Base-by-base conservation (phyloP, 2,888 invertebrate genomes). In the Lapara coniferarum region DNA sequence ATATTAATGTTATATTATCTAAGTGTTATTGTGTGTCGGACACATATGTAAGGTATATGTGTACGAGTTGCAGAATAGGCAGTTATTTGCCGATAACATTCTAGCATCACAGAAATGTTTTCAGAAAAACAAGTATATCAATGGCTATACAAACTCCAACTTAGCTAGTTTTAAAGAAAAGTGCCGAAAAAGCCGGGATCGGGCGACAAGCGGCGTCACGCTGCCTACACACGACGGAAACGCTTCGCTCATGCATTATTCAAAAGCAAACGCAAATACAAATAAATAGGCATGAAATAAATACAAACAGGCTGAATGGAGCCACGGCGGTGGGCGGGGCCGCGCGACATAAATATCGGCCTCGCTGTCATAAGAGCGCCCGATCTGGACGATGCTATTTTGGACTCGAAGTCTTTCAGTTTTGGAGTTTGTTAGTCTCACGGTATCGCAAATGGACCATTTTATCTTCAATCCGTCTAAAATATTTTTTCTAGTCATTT, bases 161-260 rank as follows among this genome's bases (percentile, higher is more conserved):
- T 63, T 49, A 63, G 49, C 63, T 49, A 63, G 53, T 58, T 68
- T 69, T 53, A 57, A 58, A 55, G 75, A 82, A 82, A 86, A 85
- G 75, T 82, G 82, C 78, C 77, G 75, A 83, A 79, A 79, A 68
- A 77, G 82, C 72, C 73, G 83, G 82, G 82, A 82, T 81, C 81
- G 77, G 67, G 77, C 68, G 81, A 81, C 78, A 78, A 81, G 81
- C 82, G 83, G 93, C 93, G 93, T 93, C 93, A 93, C 90, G 93
- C 93, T 88, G 92, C 93, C 93, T 93, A 93, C 93, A 91, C 93
- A 91, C 92, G 90, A 86, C 91, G 93, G 93, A 92, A 92, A 93
- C 89, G 88, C 86, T 89, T 83, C 83, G 89, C 90, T 92, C 92
- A 93, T 93, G 90, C 88, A 92, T 93, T 89, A 93, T 93, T 93